A percentile compares a stretch with the other conserved stretches of the same genome.
Conservation (phyloP, 2,797 vertebrate species). For the Natrix natrix region DNA sequence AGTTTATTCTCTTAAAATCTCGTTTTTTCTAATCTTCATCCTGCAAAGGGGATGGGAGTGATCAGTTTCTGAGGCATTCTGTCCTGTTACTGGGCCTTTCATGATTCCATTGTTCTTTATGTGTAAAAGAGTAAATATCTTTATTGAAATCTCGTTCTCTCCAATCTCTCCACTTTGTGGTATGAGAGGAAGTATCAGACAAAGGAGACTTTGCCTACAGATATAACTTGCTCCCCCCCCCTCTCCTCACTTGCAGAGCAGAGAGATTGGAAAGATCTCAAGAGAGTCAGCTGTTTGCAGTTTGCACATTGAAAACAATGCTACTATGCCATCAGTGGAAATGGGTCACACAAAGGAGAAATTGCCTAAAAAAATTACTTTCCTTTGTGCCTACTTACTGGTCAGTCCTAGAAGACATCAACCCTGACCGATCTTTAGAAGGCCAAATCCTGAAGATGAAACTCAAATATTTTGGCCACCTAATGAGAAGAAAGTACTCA, state of each 20-base stretch:
- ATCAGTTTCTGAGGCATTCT: background rate
- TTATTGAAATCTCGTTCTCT: background rate
- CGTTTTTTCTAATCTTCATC: background rate
- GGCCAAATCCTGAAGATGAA: no score
- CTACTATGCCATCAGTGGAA: background rate
- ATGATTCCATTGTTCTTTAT: background rate
- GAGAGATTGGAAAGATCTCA: background rate
- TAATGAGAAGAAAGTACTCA: no score
- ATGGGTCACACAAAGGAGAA: background rate
- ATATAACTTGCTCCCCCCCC: background rate
- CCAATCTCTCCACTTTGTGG: background rate
- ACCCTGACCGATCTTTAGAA: no score
- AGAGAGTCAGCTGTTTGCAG: background rate
- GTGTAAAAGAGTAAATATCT: background rate
- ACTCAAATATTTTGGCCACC: no score
- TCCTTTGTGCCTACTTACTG: background rate
- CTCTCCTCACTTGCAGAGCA: background rate
- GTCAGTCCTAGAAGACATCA: no score
- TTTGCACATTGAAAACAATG: background rate
- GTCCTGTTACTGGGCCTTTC: background rate
- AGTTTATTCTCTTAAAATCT: background rate
- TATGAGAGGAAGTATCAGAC: background rate
- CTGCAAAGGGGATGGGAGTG: background rate
- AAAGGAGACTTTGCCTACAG: background rate
- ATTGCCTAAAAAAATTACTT: background rate